These are phyloP conservation scores for Aplodontia rufa DNA, from an alignment of 2,113 vertebrate genomes.

Conservation along the genomic window DNA sequence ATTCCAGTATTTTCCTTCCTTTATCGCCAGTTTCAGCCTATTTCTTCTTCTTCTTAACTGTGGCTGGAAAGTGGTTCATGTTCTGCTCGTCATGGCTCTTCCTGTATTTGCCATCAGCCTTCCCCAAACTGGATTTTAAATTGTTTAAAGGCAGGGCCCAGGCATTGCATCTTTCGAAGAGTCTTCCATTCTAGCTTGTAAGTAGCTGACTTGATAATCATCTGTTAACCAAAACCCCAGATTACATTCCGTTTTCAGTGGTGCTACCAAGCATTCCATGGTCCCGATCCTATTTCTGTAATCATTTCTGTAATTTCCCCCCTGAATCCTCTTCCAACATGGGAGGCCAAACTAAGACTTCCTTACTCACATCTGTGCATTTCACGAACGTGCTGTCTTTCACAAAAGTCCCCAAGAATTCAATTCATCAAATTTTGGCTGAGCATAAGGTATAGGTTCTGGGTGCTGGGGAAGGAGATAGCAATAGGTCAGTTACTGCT, in stretches of 20 bases:
- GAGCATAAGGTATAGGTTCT: neutral
- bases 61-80: neutral
- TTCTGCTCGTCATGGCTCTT: neutral
- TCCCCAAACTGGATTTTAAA: constrained; percentile 13
- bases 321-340: neutral
- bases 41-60: neutral
- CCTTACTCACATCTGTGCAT: neutral
- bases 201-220: neutral
- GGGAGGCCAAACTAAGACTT: neutral
- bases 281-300: neutral
- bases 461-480: neutral
- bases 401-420: neutral
- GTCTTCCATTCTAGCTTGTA: neutral
- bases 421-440: neutral
- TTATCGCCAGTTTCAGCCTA: neutral
- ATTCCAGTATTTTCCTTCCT: neutral
- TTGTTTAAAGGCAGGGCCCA: neutral
- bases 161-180: neutral
- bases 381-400: neutral
- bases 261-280: neutral
- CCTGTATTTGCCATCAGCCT: neutral
- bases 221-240: neutral
- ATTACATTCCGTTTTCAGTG: neutral
- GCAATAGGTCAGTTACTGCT: neutral
- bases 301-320: neutral